Conservation (phyloP, 2,113 vertebrate genomes). For the Bagarius yarrelli region DNA sequence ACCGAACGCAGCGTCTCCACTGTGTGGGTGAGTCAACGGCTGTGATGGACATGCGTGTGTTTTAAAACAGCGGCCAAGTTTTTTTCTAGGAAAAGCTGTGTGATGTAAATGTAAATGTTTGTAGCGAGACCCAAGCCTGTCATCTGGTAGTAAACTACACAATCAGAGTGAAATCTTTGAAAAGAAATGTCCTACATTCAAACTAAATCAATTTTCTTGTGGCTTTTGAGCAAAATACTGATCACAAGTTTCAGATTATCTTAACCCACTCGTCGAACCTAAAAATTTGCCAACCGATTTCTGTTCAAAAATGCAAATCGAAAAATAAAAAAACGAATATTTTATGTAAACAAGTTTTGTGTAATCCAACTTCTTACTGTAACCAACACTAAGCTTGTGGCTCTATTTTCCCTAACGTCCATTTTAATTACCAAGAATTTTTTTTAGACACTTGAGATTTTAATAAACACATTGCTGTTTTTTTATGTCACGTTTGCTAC, state of each 20-base stretch:
- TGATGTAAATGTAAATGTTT: neutral
- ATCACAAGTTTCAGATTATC: neutral
- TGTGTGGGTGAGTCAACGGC: slow-evolving; percentile 70
- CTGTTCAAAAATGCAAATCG: neutral
- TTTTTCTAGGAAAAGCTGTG: too few species aligned
- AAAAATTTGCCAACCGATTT: neutral
- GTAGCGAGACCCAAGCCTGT: neutral
- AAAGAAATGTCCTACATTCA: neutral
- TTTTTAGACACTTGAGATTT: neutral
- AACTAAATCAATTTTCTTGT: neutral
- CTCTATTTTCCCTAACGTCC: neutral
- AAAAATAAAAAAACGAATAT: neutral
- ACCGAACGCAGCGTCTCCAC: slow-evolving; percentile 71
- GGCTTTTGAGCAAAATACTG: neutral
- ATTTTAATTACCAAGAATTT: neutral
- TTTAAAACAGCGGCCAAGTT: neutral
- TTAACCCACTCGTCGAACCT: neutral
- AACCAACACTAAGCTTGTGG: neutral
- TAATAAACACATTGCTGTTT: neutral
- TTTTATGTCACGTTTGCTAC: slow-evolving; percentile 3
- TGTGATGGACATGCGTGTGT: neutral
- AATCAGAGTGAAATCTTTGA: neutral
- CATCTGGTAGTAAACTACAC: neutral
- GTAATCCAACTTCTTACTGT: neutral
- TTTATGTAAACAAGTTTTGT: neutral